Evolutionary conservation across 1,140 invertebrate species (phyloP), one percentile per base, ranked within the genome.

Genomic region (Leptinotarsa defecta): DNA sequence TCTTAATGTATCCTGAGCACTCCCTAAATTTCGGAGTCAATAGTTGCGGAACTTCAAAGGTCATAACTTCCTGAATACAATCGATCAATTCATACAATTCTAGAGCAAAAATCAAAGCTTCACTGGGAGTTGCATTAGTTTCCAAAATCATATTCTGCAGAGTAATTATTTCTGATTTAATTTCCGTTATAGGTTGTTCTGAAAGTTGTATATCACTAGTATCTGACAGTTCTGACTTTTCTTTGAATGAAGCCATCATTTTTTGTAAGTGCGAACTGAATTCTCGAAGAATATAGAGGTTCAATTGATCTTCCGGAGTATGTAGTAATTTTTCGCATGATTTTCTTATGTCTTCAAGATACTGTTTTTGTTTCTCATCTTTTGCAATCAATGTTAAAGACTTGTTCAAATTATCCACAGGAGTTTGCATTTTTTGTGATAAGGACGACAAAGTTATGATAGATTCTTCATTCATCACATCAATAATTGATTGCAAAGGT

Each of bases 1-100:
- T 24, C 65, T 78, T 48, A 17, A 62, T 65, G 13, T 17, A 24
- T 34, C 52, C 19, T 20, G 76, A 67, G 34, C 71, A 65, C 27
- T 79, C 74, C 8, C 68, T 4, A 27, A 72, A 52, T 19, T 76
- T 68, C 11, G 13, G 3, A 67, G 70, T 20, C 19, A 79, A 70
- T 65, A 74, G 49, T 73, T 80, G 68, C 49, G 48, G 22, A 63
- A 75, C 62, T 72, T 78, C 34, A 1, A 43, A 19, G 74, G 52
- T 19, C 52, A 57, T 63, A 48, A 74, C 71, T 65, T 82, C 52
- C 74, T 78, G 61, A 24, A 82, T 67, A 43, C 74, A 27, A 69
- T 74, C 61, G 13, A 82, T 64, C 11, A 80, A 64, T 65, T 76
- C 73, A 49, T 75, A 62, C 4, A 82, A 69, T 68, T 80, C 74